Conservation (phyloP, 2,888 invertebrate species). For the Acanthacorydalis orientalis region DNA sequence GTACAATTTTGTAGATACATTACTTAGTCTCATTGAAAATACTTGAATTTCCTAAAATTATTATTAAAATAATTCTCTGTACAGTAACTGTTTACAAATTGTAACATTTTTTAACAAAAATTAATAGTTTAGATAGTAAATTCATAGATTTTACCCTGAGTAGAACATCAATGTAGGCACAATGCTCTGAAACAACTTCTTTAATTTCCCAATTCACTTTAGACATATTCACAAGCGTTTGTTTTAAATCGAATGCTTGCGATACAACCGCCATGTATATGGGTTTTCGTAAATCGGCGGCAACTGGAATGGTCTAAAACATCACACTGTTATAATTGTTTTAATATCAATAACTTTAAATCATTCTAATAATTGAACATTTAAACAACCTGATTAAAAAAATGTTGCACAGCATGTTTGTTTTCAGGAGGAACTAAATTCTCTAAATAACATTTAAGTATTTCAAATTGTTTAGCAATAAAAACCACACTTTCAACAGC, state of each 20-base stretch:
- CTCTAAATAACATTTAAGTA: conserved; percentile 71
- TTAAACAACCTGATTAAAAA: conserved; percentile 39
- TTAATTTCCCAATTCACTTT: conserved; percentile 91
- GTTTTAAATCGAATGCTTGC: conserved; percentile 59
- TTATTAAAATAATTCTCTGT: too few species aligned
- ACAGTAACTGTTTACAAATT: conserved; percentile 1
- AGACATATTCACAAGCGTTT: conserved; percentile 69
- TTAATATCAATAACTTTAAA: too few species aligned
- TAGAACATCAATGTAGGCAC: conserved; percentile 67
- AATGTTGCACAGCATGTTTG: conserved; percentile 48
- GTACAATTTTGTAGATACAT: conserved; percentile 49
- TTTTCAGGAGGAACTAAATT: conserved; percentile 60
- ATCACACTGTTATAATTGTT: neutral
- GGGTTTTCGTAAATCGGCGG: conserved; percentile 60
- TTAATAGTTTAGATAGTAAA: too few species aligned
- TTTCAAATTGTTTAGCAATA: conserved; percentile 72
- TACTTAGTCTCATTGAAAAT: conserved; percentile 61
- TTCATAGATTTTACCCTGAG: conserved; percentile 32
- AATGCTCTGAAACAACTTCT: conserved; percentile 90
- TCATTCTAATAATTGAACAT: neutral
- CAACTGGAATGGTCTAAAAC: conserved; percentile 46
- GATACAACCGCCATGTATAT: conserved; percentile 77
- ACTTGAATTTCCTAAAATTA: conserved; percentile 47
- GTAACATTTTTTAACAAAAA: neutral
- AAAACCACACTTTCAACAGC: conserved; percentile 88